phyloP scores from a whole-genome alignment of 23 tunicate genomes.

The Styela plicata region DNA sequence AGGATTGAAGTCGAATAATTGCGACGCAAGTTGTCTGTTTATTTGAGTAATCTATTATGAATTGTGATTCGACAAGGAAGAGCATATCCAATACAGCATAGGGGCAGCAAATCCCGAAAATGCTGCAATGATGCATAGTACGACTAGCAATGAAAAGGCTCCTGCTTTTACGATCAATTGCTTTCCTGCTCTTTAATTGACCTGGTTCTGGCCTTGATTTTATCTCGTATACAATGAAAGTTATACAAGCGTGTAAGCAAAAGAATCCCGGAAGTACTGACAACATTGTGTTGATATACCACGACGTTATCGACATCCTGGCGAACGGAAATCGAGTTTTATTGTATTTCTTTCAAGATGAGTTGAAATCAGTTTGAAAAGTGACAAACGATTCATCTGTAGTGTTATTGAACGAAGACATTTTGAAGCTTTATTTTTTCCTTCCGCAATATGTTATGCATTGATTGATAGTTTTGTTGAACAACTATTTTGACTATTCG shows the following conservation, averaged over 20 bases:
- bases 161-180: background rate
- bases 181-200: background rate
- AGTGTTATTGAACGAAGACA: background rate
- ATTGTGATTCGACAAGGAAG: background rate
- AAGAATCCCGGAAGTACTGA: background rate
- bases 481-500: too few relatives aligned
- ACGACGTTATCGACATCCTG: background rate
- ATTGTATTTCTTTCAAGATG: background rate
- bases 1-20: background rate
- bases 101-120: background rate
- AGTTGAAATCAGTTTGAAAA: background rate
- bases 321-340: background rate
- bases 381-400: background rate
- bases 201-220: background rate
- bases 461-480: too few relatives aligned
- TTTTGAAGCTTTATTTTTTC: too few relatives aligned
- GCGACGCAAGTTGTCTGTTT: background rate
- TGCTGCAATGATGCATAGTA: too few relatives aligned
- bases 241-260: background rate
- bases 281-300: background rate
- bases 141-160: background rate
- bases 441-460: too few relatives aligned
- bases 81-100: background rate
- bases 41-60: background rate
- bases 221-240: background rate